Evolutionary conservation across 2,797 vertebrate species (phyloP).

Genomic region (Eupleurogrammus muticus): DNA sequence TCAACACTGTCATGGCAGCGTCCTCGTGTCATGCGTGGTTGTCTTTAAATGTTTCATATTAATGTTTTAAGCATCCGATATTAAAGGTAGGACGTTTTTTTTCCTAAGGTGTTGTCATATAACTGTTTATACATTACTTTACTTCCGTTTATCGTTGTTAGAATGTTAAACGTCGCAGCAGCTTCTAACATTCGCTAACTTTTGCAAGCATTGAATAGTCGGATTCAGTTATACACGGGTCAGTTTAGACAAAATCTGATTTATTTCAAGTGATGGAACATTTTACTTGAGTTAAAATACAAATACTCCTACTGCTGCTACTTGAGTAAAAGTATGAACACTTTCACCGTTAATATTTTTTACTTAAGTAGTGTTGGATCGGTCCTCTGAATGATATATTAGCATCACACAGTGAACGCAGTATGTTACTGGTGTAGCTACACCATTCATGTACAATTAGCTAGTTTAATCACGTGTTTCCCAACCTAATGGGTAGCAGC

Average conservation of each 20-base stretch:
- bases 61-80: not conserved
- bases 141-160: not conserved
- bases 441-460: too few relatives aligned
- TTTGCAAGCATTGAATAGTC: not conserved
- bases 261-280: not conserved
- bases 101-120: not conserved
- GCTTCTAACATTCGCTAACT: constrained; percentile 5
- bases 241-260: not conserved
- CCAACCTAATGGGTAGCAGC: too few relatives aligned
- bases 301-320: too few relatives aligned
- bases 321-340: too few relatives aligned
- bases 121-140: not conserved
- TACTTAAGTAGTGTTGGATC: too few relatives aligned
- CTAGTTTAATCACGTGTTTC: too few relatives aligned
- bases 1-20: constrained; percentile 77
- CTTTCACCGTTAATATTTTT: too few relatives aligned
- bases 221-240: not conserved
- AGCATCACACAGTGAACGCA: too few relatives aligned
- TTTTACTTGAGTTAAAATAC: too few relatives aligned
- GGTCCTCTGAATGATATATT: too few relatives aligned
- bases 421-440: too few relatives aligned
- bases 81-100: constrained; percentile 22
- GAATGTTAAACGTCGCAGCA: not conserved
- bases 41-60: not conserved
- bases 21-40: constrained; percentile 68